A percentile compares a stretch with the other conserved stretches of the same genome.
Conservation (phyloP, 2,888 invertebrate genomes). For the Horisme vitalbata region DNA sequence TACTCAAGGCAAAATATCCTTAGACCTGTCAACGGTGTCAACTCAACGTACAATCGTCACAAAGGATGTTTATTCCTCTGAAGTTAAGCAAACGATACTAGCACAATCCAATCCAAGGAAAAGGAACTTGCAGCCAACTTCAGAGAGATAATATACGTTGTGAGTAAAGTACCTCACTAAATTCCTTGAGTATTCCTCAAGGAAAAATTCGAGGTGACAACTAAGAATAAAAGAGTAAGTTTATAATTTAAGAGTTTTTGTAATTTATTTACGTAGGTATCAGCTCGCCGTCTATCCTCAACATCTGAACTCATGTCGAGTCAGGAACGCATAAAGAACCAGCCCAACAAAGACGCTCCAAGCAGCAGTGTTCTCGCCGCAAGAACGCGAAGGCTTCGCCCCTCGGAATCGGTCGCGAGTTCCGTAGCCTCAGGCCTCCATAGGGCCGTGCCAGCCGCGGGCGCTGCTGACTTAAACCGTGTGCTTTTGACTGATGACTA, state of each 20-base stretch:
- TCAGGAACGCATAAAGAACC: constrained; percentile 88
- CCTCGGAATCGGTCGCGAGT: constrained; percentile 95
- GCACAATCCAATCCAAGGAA: too few species aligned
- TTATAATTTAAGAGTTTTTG: too few species aligned
- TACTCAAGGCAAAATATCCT: too few species aligned
- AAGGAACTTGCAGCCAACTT: too few species aligned
- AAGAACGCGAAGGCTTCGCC: constrained; percentile 87
- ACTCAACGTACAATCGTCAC: too few species aligned
- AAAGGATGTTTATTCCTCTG: too few species aligned
- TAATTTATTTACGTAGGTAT: constrained; percentile 74
- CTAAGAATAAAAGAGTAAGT: too few species aligned
- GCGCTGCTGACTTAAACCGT: constrained; percentile 87
- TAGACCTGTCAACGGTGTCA: too few species aligned
- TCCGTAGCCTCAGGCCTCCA: constrained; percentile 95
- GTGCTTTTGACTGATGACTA: constrained; percentile 98
- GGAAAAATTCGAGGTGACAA: too few species aligned
- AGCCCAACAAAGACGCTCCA: constrained; percentile 43
- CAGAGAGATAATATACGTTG: too few species aligned
- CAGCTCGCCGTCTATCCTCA: constrained; percentile 89
- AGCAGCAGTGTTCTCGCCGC: constrained; percentile 84
- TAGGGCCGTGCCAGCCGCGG: constrained; percentile 78
- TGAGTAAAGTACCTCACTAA: neutral
- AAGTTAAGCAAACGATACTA: too few species aligned
- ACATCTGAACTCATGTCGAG: constrained; percentile 92
- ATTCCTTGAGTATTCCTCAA: too few species aligned